Evolutionary conservation across 53 echinoderm and acorn worm genomes (phyloP), one percentile per base, ranked within the genome.

Genomic region (Zoroaster sp.): DNA sequence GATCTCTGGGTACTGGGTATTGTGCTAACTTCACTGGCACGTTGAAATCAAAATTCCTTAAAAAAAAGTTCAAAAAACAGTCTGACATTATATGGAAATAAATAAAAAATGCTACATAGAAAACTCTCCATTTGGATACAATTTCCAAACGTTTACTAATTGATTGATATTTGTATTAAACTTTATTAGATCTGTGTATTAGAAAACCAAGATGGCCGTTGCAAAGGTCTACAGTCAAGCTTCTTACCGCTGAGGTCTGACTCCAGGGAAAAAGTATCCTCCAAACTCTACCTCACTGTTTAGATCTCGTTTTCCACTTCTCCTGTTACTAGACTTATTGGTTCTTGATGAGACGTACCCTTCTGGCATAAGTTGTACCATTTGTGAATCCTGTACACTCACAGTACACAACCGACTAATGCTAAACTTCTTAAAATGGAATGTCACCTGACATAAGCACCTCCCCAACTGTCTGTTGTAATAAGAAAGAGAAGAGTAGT

Each of bases 21-120:
- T 78, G 69, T 25, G 68, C 77, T 45, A 98, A 74, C 83, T 93
- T 95, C 28, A 98, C 95, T 35, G 95, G 98, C 18, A 88, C 77
- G 9, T 90, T 95, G 66, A 77, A 52, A 45, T 95, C 89, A 52
- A 54, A 89, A 12, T 75, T 92, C 46, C 93, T 93, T n/a, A 52
- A 73, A 72, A 17, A 53, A 68, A 7, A 69, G 28, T 25, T 5
- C 32, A 6, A 23, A 38, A 21, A 21, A 1, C 1, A 11, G 28
- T 11, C 67, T 30, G 25, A 20, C 25, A 20, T 21, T 25, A 66
- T 1, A 31, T 28, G 11, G 32, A 31, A 17, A 34, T 14, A 69
- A 34, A 10, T 44, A 44, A 0, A 44, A 10, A 12, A 12, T 44
- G 45, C 45, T 44, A 44, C 8, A 12, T 44, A n/a, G n/a, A n/a